Evolutionary conservation across 2,888 invertebrate species (phyloP).

Genomic region (Heteromurus nitidus): DNA sequence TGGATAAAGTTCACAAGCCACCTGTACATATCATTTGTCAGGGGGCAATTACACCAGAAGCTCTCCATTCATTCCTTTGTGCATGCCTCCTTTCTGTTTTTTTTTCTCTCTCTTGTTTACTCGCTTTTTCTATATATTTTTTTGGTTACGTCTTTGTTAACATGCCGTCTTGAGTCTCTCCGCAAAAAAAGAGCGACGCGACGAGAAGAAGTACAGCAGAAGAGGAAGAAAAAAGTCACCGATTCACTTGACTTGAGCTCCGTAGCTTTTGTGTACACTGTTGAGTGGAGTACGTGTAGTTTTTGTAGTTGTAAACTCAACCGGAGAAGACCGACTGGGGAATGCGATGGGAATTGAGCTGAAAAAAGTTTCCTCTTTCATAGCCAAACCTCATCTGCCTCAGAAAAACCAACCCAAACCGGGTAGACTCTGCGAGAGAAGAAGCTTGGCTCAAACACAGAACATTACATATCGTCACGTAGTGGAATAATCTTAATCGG

Average conservation of each 20-base stretch:
- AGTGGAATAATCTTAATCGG: too few relatives aligned
- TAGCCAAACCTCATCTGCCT: not conserved
- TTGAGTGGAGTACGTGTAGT: too few relatives aligned
- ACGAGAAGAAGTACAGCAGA: conserved; percentile 22
- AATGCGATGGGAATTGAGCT: conserved; percentile 54
- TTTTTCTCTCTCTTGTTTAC: conserved; percentile 35
- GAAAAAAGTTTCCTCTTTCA: not conserved
- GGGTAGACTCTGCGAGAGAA: not conserved
- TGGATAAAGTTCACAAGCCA: conserved; percentile 62
- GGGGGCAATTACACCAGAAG: conserved; percentile 52
- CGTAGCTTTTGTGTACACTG: not conserved
- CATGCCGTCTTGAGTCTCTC: not conserved
- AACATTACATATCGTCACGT: not conserved
- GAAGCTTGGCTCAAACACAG: not conserved
- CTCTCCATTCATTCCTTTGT: conserved; percentile 55
- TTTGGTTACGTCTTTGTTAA: conserved; percentile 37
- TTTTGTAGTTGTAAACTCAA: conserved; percentile 33
- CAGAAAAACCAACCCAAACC: not conserved
- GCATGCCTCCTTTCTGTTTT: conserved; percentile 15
- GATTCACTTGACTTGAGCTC: conserved; percentile 42
- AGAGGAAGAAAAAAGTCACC: conserved; percentile 17
- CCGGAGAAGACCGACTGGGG: conserved; percentile 61
- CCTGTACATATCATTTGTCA: conserved; percentile 64
- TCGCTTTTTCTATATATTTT: conserved; percentile 9
- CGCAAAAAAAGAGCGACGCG: not conserved